These are phyloP conservation scores for Medauroidea extradentata DNA, from an alignment of 1,140 invertebrate genomes.

Conservation along the genomic window DNA sequence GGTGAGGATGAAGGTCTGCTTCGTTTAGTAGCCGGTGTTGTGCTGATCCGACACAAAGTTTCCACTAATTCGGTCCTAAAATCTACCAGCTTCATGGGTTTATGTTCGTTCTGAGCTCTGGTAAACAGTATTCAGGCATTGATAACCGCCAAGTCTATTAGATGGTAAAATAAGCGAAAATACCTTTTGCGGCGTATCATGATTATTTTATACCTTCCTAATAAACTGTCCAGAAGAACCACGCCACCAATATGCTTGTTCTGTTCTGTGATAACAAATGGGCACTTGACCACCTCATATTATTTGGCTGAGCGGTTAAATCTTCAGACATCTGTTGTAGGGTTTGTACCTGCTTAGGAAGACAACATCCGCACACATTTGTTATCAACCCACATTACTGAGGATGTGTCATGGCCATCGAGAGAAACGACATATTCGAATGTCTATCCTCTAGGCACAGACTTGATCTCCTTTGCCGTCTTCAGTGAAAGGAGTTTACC, in stretches of 20 bases:
- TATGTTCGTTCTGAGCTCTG: slow-evolving; percentile 3
- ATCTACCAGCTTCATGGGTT: slow-evolving; percentile 32
- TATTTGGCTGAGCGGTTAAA: not conserved
- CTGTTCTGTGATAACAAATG: slow-evolving; percentile 43
- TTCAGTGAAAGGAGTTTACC: too few species aligned
- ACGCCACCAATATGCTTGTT: slow-evolving; percentile 49
- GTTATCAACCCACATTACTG: too few species aligned
- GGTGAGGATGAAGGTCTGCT: not conserved
- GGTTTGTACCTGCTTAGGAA: too few species aligned
- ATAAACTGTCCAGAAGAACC: slow-evolving; percentile 40
- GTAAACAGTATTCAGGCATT: slow-evolving; percentile 28
- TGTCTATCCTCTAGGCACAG: too few species aligned
- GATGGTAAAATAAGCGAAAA: slow-evolving; percentile 43
- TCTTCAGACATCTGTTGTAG: not conserved
- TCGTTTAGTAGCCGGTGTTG: not conserved
- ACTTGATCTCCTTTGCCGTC: too few species aligned
- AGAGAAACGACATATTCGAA: too few species aligned
- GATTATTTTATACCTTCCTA: slow-evolving; percentile 41
- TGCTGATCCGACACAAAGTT: not conserved
- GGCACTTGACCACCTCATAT: slow-evolving; percentile 26
- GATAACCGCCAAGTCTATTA: slow-evolving; percentile 38
- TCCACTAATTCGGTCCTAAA: slow-evolving; percentile 26
- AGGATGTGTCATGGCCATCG: too few species aligned
- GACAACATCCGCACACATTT: too few species aligned
- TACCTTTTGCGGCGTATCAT: slow-evolving; percentile 44